These are phyloP conservation scores for Episyrphus balteatus DNA, from an alignment of 1,140 invertebrate genomes.

Conservation along the genomic window DNA sequence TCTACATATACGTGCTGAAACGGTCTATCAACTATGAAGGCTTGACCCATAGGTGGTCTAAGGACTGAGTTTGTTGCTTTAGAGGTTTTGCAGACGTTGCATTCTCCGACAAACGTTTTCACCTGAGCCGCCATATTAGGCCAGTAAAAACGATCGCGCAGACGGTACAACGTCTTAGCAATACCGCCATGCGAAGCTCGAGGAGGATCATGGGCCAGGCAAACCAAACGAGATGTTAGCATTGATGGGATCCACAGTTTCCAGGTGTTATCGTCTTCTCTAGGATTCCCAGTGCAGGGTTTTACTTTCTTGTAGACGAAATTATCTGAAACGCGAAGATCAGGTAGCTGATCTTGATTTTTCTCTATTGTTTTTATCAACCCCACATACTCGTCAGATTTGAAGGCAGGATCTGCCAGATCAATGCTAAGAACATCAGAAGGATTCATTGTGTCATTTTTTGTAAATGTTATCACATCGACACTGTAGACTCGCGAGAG, in stretches of 20 bases:
- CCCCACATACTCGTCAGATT: slow-evolving; percentile 1
- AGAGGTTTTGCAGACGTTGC: slow-evolving; percentile 1
- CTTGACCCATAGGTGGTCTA: no score
- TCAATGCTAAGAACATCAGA: slow-evolving; percentile 2
- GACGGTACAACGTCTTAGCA: slow-evolving; percentile 1
- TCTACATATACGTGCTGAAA: no score
- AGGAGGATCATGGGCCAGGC: slow-evolving; percentile 2
- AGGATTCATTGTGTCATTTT: no score
- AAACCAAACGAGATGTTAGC: neutral
- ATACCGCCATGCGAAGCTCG: slow-evolving; percentile 5
- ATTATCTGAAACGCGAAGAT: slow-evolving; percentile 5
- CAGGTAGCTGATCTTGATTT: slow-evolving; percentile 5
- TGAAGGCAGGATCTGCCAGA: slow-evolving; percentile 1
- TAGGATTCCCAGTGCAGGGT: no score
- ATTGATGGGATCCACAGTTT: no score
- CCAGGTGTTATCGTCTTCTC: no score
- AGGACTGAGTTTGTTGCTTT: slow-evolving; percentile 4
- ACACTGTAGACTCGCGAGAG: slow-evolving; percentile 1
- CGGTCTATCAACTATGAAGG: slow-evolving; percentile 4
- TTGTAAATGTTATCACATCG: neutral
- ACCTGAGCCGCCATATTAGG: no score
- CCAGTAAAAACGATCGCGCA: no score
- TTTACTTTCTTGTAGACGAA: slow-evolving; percentile 9
- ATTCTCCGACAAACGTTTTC: neutral
- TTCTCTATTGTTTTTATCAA: neutral